Percentiles rank a stretch among this genome's conserved stretches.
phyloP scores from a whole-genome alignment of 2,113 vertebrate genomes.

The Empidonax alnorum region DNA sequence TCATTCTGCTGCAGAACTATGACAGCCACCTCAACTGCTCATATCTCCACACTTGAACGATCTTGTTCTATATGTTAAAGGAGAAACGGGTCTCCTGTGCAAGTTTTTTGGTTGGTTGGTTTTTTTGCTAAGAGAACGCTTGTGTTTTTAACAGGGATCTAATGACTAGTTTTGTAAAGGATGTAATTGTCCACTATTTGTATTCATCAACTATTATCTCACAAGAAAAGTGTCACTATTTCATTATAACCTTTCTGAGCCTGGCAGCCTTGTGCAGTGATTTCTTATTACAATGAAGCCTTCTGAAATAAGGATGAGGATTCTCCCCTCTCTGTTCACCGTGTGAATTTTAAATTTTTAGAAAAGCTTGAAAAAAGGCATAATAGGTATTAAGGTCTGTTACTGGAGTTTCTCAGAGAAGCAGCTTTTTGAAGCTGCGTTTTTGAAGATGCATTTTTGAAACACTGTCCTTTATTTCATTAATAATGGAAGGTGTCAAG shows the following conservation, averaged over 20 bases:
- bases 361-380: background rate
- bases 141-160: background rate
- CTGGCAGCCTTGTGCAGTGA: background rate
- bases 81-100: background rate
- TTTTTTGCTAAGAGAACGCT: background rate
- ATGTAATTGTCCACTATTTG: rapidly evolving
- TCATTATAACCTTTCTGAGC: background rate
- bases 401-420: background rate
- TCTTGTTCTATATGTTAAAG: background rate
- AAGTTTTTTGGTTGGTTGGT: background rate
- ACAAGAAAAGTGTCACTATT: background rate
- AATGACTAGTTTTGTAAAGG: background rate
- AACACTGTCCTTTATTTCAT: background rate
- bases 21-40: background rate
- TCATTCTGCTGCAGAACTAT: background rate
- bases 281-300: background rate
- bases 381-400: background rate
- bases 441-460: background rate
- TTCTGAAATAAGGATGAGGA: background rate
- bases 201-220: background rate
- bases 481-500: background rate
- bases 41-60: background rate
- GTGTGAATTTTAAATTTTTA: background rate
- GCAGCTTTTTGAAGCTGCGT: background rate
- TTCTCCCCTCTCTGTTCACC: background rate